Percentiles rank a stretch among this genome's conserved stretches.
These are phyloP conservation scores for Cottus gobio DNA, from an alignment of 2,113 vertebrate species.

Conservation along the genomic window DNA sequence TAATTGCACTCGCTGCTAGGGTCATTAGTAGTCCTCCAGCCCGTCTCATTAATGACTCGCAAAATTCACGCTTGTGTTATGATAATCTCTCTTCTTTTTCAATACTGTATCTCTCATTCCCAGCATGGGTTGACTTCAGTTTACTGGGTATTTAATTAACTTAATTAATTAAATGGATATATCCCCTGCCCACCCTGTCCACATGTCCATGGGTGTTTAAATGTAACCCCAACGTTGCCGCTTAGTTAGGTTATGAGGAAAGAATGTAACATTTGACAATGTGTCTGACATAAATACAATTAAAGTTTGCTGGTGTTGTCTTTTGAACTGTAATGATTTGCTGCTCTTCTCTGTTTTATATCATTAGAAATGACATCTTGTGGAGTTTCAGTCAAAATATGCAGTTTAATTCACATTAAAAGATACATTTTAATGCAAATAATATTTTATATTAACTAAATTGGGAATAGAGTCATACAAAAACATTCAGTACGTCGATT, in stretches of 20 bases:
- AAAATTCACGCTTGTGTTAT: conserved; percentile 43
- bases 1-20: conserved; percentile 60
- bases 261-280: neutral
- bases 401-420: too few species aligned
- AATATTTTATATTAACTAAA: neutral
- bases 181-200: neutral
- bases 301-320: neutral
- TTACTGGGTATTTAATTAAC: conserved; percentile 45
- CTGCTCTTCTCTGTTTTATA: neutral
- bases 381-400: neutral
- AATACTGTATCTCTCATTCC: conserved; percentile 4
- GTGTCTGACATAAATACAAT: neutral
- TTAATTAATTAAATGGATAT: conserved; percentile 38
- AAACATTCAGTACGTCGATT: neutral
- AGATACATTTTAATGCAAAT: neutral
- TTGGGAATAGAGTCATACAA: neutral
- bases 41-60: conserved; percentile 46
- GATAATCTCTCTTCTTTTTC: conserved; percentile 34
- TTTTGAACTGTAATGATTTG: neutral
- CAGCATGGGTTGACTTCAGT: conserved; percentile 24
- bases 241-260: neutral
- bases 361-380: neutral
- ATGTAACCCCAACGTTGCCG: neutral
- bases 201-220: neutral
- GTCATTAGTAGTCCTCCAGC: conserved; percentile 64